These are phyloP conservation scores for Epistrophe eligans DNA, from an alignment of 2,888 invertebrate genomes.

Conservation along the genomic window DNA sequence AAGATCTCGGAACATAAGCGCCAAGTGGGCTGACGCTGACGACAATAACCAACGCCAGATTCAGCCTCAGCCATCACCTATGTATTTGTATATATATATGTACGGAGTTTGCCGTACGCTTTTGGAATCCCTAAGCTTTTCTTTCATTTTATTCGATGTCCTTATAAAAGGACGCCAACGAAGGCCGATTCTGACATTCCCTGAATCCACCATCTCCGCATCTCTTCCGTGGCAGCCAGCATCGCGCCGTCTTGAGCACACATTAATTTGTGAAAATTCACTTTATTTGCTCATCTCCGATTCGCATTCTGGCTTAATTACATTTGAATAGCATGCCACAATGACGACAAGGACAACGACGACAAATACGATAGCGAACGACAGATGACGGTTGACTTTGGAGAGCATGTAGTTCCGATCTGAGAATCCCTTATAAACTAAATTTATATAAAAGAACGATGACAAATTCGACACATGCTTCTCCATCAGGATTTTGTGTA, in stretches of 20 bases:
- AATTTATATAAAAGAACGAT: conserved; percentile 62
- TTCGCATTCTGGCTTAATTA: conserved; percentile 75
- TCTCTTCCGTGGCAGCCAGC: background rate
- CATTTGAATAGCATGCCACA: conserved; percentile 72
- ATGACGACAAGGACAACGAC: conserved; percentile 36
- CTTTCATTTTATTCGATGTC: conserved; percentile 50
- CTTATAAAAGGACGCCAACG: conserved; percentile 33
- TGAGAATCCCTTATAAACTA: conserved; percentile 51
- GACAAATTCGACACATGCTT: conserved; percentile 74
- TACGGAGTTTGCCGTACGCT: conserved; percentile 17
- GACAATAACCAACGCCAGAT: conserved; percentile 9
- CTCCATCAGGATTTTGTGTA: conserved; percentile 42
- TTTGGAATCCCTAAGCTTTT: conserved; percentile 58
- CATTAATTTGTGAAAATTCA: conserved; percentile 76
- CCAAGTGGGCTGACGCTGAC: conserved; percentile 41
- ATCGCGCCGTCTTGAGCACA: conserved; percentile 59
- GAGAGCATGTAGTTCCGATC: conserved; percentile 44
- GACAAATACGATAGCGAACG: conserved; percentile 3
- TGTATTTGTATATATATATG: background rate
- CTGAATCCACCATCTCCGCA: background rate
- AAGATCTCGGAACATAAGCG: conserved; percentile 56
- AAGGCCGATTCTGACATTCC: conserved; percentile 13
- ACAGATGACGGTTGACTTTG: conserved; percentile 56
- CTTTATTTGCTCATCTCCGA: conserved; percentile 75
- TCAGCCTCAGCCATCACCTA: conserved; percentile 14